A percentile compares a stretch with the other conserved stretches of the same genome.
Evolutionary conservation across 2,113 vertebrate species (phyloP).

Genomic region (Sebastes schlegelii): DNA sequence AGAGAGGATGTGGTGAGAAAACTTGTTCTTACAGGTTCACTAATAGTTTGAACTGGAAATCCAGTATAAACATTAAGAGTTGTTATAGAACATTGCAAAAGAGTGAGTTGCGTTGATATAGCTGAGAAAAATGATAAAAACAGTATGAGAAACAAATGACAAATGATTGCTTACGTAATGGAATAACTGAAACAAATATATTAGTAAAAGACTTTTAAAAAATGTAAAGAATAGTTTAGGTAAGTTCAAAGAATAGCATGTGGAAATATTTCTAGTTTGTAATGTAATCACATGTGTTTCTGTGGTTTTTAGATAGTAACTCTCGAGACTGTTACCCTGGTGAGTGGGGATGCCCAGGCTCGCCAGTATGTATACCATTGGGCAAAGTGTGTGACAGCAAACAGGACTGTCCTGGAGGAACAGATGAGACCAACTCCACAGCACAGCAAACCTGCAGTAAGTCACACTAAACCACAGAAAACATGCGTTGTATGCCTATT

Average conservation of each 20-base stretch:
- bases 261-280: neutral
- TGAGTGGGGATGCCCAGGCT: slow-evolving; percentile 83
- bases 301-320: slow-evolving; percentile 72
- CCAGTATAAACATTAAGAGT: neutral
- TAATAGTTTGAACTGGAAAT: neutral
- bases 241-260: neutral
- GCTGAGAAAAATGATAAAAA: neutral
- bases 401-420: slow-evolving; percentile 79
- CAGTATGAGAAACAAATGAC: neutral
- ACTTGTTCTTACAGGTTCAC: neutral
- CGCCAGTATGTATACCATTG: slow-evolving; percentile 74
- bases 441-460: slow-evolving; percentile 77
- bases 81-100: neutral
- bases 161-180: neutral
- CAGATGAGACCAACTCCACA: slow-evolving; percentile 81
- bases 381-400: slow-evolving; percentile 78
- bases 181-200: neutral
- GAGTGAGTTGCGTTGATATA: neutral
- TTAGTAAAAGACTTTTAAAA: neutral
- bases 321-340: slow-evolving; percentile 82
- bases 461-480: slow-evolving; percentile 1
- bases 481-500: neutral
- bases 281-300: neutral
- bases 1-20: slow-evolving; percentile 83
- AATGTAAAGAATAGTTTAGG: neutral